Evolutionary conservation across 2,113 vertebrate species (phyloP).

Genomic region (Pyxicephalus adspersus): DNA sequence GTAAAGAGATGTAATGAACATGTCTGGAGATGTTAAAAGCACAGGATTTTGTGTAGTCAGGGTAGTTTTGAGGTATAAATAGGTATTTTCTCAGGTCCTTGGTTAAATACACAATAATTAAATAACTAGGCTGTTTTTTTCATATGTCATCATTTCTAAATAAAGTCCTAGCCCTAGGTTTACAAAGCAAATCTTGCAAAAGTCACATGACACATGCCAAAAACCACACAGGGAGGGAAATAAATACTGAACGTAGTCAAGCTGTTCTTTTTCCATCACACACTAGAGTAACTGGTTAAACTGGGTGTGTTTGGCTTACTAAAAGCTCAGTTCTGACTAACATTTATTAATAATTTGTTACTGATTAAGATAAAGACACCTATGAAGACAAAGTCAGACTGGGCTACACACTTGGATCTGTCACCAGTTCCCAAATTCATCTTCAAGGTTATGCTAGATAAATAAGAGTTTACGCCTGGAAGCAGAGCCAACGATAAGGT

Average conservation of each 20-base stretch:
- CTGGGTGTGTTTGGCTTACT: conserved; percentile 23
- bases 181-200: background rate
- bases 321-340: conserved; percentile 7
- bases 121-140: too few relatives aligned
- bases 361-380: conserved; percentile 29
- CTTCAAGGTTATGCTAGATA: conserved; percentile 17
- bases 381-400: background rate
- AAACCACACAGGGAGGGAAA: conserved; percentile 34
- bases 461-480: background rate
- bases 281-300: conserved; percentile 36
- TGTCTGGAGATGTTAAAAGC: too few relatives aligned
- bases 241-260: conserved; percentile 9
- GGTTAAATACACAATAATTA: too few relatives aligned
- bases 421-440: conserved; percentile 4
- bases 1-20: too few relatives aligned
- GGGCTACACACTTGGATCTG: background rate
- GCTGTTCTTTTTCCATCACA: conserved; percentile 23
- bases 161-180: too few relatives aligned
- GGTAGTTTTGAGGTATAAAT: too few relatives aligned
- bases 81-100: too few relatives aligned
- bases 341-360: conserved; percentile 12
- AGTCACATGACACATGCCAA: conserved; percentile 24
- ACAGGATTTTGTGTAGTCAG: too few relatives aligned
- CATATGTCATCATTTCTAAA: too few relatives aligned
- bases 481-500: background rate